A percentile compares a stretch with the other conserved stretches of the same genome.
Evolutionary conservation across 2,113 vertebrate species (phyloP).

Genomic region (Aegithalos caudatus): DNA sequence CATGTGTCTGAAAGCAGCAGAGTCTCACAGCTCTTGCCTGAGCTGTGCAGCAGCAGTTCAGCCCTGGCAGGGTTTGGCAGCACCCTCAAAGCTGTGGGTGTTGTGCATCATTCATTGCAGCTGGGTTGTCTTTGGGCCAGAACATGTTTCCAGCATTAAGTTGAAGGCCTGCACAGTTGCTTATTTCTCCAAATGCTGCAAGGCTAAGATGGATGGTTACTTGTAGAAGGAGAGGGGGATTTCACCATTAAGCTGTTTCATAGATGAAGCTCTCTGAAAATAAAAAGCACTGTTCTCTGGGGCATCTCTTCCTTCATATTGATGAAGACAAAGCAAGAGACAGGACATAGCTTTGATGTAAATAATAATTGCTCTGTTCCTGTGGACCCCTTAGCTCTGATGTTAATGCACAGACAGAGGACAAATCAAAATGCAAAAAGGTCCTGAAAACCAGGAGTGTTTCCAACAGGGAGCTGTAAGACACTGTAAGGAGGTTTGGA

Average conservation of each 20-base stretch:
- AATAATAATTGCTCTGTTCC: not conserved
- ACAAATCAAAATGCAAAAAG: not conserved
- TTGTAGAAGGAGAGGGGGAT: not conserved
- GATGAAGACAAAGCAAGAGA: not conserved
- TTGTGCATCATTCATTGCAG: not conserved
- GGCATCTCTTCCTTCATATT: not conserved
- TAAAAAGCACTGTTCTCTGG: not conserved
- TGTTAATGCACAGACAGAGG: not conserved
- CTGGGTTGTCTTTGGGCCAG: not conserved
- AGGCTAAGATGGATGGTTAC: not conserved
- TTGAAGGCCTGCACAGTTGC: not conserved
- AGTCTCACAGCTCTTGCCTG: not conserved
- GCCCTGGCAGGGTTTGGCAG: not conserved
- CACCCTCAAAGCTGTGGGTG: not conserved
- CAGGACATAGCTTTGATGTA: not conserved
- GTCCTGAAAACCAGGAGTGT: not conserved
- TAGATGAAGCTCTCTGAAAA: not conserved
- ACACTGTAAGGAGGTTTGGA: not conserved
- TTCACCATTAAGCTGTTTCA: not conserved
- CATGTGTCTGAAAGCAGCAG: not conserved
- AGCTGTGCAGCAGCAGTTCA: not conserved
- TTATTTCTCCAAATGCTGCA: not conserved
- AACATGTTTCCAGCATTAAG: rapidly evolving
- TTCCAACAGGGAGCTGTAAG: not conserved
- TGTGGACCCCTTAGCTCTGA: not conserved